phyloP scores from a whole-genome alignment of 1,140 invertebrate species.

The Sitobion miscanthi region DNA sequence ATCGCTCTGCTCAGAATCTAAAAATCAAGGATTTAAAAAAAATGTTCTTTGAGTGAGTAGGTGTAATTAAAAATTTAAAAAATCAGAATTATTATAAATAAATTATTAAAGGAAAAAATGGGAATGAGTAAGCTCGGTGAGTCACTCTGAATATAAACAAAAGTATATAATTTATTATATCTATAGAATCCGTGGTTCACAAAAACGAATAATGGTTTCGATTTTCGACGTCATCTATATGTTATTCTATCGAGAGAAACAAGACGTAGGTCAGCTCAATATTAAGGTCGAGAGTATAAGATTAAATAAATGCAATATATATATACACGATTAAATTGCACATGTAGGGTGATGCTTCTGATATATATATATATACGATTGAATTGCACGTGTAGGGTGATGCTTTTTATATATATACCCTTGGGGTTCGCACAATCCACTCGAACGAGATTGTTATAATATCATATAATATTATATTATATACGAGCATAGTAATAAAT shows the following conservation, averaged over 20 bases:
- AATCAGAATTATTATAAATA: too few species aligned
- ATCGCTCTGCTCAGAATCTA: too few species aligned
- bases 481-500: background rate
- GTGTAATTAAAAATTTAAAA: too few species aligned
- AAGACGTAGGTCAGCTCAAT: background rate
- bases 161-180: background rate
- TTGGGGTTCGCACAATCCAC: background rate
- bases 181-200: background rate
- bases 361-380: background rate
- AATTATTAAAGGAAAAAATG: too few species aligned
- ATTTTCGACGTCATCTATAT: background rate
- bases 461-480: background rate
- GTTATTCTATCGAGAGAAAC: background rate
- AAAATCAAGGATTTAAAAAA: too few species aligned
- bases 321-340: background rate
- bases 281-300: constrained; percentile 8
- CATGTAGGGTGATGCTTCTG: background rate
- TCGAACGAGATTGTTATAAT: background rate
- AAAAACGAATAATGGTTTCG: background rate
- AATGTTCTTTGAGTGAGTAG: too few species aligned
- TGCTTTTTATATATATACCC: background rate
- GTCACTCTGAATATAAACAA: background rate
- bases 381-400: background rate
- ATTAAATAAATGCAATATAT: background rate
- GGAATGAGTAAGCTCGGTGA: too few species aligned